A percentile compares a stretch with the other conserved stretches of the same genome.
Conservation (phyloP, 2,797 vertebrate genomes). For the Ptychobarbus kaznakovi region DNA sequence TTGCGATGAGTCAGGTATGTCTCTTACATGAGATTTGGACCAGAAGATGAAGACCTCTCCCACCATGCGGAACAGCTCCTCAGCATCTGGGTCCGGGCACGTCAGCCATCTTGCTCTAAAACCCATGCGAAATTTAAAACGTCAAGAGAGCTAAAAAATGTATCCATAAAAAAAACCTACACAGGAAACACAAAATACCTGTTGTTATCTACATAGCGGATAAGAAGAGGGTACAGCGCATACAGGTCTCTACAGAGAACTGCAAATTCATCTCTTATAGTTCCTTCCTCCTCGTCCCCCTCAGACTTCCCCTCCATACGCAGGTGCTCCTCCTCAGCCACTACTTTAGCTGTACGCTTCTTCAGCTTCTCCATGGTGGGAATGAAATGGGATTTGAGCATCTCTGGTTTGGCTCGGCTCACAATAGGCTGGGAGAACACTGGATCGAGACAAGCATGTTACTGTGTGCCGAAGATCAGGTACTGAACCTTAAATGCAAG, state of each 20-base stretch:
- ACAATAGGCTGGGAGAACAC: conserved; percentile 97
- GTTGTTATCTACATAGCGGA: conserved; percentile 97
- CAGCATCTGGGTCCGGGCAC: conserved; percentile 85
- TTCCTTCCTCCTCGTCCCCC: conserved; percentile 86
- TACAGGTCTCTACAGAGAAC: conserved; percentile 95
- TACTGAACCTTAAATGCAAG: neutral
- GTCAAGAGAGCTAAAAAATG: neutral
- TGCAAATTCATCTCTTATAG: conserved; percentile 92
- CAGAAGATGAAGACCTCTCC: conserved; percentile 97
- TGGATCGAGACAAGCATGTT: conserved; percentile 57
- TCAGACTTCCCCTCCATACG: conserved; percentile 91
- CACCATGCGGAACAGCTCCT: conserved; percentile 95
- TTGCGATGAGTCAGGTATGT: neutral
- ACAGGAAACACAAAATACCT: conserved; percentile 72
- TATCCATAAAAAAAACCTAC: neutral
- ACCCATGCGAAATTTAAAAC: neutral
- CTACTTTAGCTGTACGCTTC: conserved; percentile 91
- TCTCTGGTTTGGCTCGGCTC: conserved; percentile 89
- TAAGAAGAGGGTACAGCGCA: conserved; percentile 92
- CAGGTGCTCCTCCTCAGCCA: conserved; percentile 93
- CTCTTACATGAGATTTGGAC: conserved; percentile 94
- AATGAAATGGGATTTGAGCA: conserved; percentile 94
- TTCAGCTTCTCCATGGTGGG: conserved; percentile 94
- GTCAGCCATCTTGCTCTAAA: conserved; percentile 91
- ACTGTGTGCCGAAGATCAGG: neutral